phyloP scores from a whole-genome alignment of 2,888 invertebrate genomes.

The Rhimphoctona megacephalus region DNA sequence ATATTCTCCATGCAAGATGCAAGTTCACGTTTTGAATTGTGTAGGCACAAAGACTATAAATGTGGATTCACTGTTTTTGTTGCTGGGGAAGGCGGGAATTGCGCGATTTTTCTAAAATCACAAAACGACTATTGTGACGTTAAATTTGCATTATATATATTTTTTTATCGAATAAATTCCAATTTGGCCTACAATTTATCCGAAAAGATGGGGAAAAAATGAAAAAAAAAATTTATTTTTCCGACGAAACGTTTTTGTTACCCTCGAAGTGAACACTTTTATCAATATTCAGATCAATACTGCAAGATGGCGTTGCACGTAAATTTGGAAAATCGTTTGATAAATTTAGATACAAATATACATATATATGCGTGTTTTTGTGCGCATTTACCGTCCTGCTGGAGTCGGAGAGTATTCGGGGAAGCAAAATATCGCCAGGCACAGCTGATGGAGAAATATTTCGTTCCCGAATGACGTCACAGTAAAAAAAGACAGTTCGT shows the following conservation, averaged over 20 bases:
- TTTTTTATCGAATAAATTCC: not conserved
- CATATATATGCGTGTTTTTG: not conserved
- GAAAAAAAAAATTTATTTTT: not conserved
- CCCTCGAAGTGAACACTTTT: not conserved
- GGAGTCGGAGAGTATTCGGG: conserved; percentile 37
- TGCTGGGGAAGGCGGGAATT: not conserved
- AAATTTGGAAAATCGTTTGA: conserved; percentile 9
- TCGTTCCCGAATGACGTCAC: conserved; percentile 79
- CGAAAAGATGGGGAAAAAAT: not conserved
- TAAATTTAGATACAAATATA: not conserved
- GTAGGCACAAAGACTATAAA: no score
- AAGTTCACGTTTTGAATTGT: no score
- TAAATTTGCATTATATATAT: not conserved
- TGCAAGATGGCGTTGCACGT: not conserved
- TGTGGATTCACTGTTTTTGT: no score
- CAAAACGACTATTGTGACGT: not conserved
- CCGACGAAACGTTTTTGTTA: not conserved
- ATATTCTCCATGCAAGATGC: no score
- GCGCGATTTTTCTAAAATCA: not conserved
- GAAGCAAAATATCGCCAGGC: conserved; percentile 56
- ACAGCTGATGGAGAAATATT: conserved; percentile 78
- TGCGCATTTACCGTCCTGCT: not conserved
- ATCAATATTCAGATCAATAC: not conserved
- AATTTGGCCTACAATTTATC: not conserved
- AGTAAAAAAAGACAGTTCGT: conserved; percentile 79